Evolutionary conservation across 2,113 vertebrate species (phyloP).

Genomic region (Morone chrysops): DNA sequence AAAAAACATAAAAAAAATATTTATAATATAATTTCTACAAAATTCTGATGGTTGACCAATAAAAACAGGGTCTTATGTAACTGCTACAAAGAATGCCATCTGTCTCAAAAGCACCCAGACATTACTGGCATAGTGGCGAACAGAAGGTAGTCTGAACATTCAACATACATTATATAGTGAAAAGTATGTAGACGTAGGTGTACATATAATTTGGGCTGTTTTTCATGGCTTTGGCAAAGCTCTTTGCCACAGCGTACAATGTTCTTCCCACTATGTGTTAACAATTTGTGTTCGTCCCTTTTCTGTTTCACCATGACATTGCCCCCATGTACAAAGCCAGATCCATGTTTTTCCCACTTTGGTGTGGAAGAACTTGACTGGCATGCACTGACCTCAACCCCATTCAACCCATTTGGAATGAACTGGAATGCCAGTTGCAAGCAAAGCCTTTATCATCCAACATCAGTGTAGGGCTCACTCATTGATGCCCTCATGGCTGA

Average conservation of each 20-base stretch:
- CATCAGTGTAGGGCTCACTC: not conserved
- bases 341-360: not conserved
- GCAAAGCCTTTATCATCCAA: not conserved
- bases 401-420: not conserved
- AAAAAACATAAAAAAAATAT: not conserved
- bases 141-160: not conserved
- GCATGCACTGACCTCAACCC: not conserved
- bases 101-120: not conserved
- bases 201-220: no score
- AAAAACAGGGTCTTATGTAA: not conserved
- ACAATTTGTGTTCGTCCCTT: no score
- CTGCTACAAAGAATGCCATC: not conserved
- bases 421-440: not conserved
- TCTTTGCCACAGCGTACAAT: not conserved
- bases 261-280: not conserved
- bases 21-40: not conserved
- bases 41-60: not conserved
- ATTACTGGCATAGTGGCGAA: not conserved
- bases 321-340: no score
- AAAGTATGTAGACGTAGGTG: not conserved
- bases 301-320: no score
- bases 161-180: not conserved
- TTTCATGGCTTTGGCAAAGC: no score
- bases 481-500: not conserved
- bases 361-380: not conserved